phyloP scores from a whole-genome alignment of 53 echinoderm and acorn worm species.

The Holothuria scabra region DNA sequence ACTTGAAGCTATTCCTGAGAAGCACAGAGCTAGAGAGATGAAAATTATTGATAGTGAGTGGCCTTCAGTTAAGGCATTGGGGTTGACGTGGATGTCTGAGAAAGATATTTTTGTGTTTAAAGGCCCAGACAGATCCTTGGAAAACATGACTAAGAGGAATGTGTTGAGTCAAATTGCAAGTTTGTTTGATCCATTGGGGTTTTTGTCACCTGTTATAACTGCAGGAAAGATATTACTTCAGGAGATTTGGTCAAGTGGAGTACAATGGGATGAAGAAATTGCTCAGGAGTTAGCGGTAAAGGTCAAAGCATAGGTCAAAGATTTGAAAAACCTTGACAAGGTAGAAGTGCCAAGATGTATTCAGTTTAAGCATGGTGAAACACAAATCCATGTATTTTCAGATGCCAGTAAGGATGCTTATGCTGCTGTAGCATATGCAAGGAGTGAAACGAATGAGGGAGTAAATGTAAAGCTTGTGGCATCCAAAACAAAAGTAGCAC shows the following conservation, averaged over 20 bases:
- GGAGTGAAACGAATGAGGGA: not conserved
- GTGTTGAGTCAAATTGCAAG: constrained; percentile 48
- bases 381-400: constrained; percentile 41
- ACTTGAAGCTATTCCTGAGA: constrained; percentile 30
- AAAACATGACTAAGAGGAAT: constrained; percentile 43
- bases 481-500: constrained; percentile 11
- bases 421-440: constrained; percentile 40
- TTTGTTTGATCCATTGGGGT: constrained; percentile 44
- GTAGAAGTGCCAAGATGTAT: constrained; percentile 37
- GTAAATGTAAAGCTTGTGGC: not conserved
- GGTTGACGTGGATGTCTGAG: constrained; percentile 35
- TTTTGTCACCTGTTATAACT: constrained; percentile 30
- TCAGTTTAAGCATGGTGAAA: constrained; percentile 1
- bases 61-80: constrained; percentile 49
- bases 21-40: constrained; percentile 45
- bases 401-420: constrained; percentile 54
- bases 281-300: constrained; percentile 1
- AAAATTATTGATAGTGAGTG: constrained; percentile 41
- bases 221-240: constrained; percentile 43
- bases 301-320: constrained; percentile 24
- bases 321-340: constrained; percentile 28
- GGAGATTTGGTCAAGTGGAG: constrained; percentile 36
- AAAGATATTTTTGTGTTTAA: constrained; percentile 48
- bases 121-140: constrained; percentile 31
- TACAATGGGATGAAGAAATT: constrained; percentile 36